Evolutionary conservation across 1,140 invertebrate genomes (phyloP), one percentile per base, ranked within the genome.

Genomic region (Temnothorax nylanderi): DNA sequence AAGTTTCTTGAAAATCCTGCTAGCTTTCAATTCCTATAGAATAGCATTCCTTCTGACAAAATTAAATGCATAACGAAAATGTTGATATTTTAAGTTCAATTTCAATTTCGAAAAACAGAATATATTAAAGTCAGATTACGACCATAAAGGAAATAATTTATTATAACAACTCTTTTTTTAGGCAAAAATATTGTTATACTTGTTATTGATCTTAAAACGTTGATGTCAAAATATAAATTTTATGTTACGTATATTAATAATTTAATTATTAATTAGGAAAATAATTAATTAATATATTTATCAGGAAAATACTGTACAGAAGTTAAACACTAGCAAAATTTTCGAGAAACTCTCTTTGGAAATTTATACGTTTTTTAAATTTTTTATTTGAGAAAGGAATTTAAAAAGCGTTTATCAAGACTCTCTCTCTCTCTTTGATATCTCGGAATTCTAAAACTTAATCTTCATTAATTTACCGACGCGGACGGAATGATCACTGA

Each of bases 381-480:
- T 26, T 69, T 16, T 16, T 47, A 69, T 4, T 47, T 69, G 5
- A 8, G 13, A 6, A 69, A 49, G 18, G 7, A 64, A 37, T 37
- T 64, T 7, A 18, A 69, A 3, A 69, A 47, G n/a, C 11, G 2
- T 47, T 67, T 3, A 67, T 26, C 21, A 49, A 49, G 13, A 47
- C 1, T 26, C 26, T 26, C 26, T 26, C 26, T 26, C 26, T 26
- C 1, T 26, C 26, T 69, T 47, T 16, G 1, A 1, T 7, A 47
- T 44, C 10, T 47, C 13, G 10, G 1, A 26, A 32, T 47, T 26
- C 21, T 69, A 6, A 69, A 49, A 47, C 13, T 69, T 6, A 69
- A 26, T 49, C 21, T 69, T 32, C 11, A 26, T 69, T 69, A 49
- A 69, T 69, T 69, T 69, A 69, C 65, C 65, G 65, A 69, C 65